Evolutionary conservation across 1,140 invertebrate species (phyloP), one percentile per base, ranked within the genome.

Genomic region (Saccostrea cuccullata): DNA sequence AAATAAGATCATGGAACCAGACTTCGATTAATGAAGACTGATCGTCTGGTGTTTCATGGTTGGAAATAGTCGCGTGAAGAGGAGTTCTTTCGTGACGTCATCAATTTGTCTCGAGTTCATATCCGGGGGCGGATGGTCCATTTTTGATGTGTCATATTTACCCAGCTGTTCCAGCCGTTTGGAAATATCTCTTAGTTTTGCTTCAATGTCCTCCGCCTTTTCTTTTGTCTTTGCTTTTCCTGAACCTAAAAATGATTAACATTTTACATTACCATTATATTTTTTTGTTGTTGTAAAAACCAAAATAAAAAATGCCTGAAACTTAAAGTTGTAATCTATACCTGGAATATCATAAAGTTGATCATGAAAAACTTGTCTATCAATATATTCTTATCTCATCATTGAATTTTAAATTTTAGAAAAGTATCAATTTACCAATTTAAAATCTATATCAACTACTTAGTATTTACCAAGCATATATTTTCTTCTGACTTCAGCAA

Each of bases 401-500:
- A 47, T 47, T 47, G 47, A 47, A 47, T 8, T 8, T 47, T 47
- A 6, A 47, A 47, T 36, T 36, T 36, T 36, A 47, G 0, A 47
- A 47, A 47, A 9, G 9, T 47, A 47, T 9, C 5, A 47, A 47
- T 0, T 47, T 9, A 47, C 1, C 47, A 47, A 47, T 47, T 47
- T 47, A 47, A 47, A 47, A 1, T 0, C 47, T 47, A 47, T 47
- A 47, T 5, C 1, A 9, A 47, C 47, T 47, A 3, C 3, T 55
- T 11, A 47, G 20, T 77, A 91, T 86, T 90, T 86, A 91, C 90
- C 87, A 13, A 87, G 58, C 12, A 84, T 85, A 84, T 92, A 92
- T 86, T 91, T 91, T 47, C 86, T 82, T 87, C 89, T 89, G 8
- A 89, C 86, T 60, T 90, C 85, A n/a, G 77, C 56, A 17, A 91